Conservation (phyloP, 2,888 invertebrate genomes). For the Listrodromus nycthemerus region DNA sequence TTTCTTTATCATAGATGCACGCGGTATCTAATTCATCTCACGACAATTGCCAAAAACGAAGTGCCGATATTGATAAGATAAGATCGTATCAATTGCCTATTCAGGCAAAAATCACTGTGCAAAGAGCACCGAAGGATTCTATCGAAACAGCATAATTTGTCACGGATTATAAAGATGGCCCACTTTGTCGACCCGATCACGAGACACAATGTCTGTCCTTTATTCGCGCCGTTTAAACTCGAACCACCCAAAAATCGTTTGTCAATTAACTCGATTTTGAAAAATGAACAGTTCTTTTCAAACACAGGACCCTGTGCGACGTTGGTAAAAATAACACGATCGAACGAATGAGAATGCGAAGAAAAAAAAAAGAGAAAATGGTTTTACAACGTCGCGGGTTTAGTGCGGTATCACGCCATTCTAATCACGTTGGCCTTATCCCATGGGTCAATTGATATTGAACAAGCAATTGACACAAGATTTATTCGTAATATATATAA, state of each 20-base stretch:
- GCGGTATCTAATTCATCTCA: conserved; percentile 16
- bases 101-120: conserved; percentile 8
- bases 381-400: conserved; percentile 21
- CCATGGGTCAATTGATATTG: conserved; percentile 46
- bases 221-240: background rate
- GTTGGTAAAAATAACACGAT: conserved; percentile 21
- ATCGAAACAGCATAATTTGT: conserved; percentile 43
- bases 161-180: background rate
- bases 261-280: conserved; percentile 30
- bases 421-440: conserved; percentile 17
- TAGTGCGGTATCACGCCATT: conserved; percentile 45
- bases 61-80: background rate
- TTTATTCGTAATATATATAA: conserved; percentile 65
- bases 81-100: conserved; percentile 6
- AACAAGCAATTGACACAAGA: conserved; percentile 80
- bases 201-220: background rate
- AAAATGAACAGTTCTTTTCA: conserved; percentile 40
- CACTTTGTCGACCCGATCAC: conserved; percentile 10
- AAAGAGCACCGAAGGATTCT: conserved; percentile 15
- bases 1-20: conserved; percentile 2
- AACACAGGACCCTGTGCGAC: conserved; percentile 63
- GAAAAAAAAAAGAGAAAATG: conserved; percentile 28
- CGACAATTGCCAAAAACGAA: background rate
- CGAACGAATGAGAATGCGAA: conserved; percentile 43
- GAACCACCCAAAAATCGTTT: conserved; percentile 25